Evolutionary conservation across 2,113 vertebrate genomes (phyloP).

Genomic region (Hiodon alosoides): DNA sequence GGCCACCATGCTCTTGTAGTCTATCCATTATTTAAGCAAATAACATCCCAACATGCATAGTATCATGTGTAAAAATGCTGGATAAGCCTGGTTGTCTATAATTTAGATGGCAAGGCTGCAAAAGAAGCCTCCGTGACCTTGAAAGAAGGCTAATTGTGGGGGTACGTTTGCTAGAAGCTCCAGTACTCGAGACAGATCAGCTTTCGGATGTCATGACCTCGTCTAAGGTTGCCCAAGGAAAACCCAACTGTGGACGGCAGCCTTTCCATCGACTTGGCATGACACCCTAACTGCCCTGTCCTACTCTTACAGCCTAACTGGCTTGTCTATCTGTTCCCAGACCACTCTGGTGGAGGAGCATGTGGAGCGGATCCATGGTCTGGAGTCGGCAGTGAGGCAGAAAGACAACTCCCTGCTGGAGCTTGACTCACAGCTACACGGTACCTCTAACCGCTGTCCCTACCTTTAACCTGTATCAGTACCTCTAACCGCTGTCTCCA

Average conservation of each 20-base stretch:
- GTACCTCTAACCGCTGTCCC: constrained; percentile 12
- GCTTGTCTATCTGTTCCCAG: constrained; percentile 40
- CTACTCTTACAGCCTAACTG: neutral
- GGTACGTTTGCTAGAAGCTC: neutral
- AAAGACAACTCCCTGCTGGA: constrained; percentile 66
- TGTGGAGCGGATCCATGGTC: constrained; percentile 67
- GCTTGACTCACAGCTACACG: constrained; percentile 53
- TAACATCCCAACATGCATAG: neutral
- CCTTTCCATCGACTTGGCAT: too few relatives aligned
- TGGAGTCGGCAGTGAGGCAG: constrained; percentile 74
- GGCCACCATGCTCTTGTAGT: neutral
- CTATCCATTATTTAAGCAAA: neutral
- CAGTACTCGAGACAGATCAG: too few relatives aligned
- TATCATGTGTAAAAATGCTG: neutral
- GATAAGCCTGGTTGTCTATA: neutral
- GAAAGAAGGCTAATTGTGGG: neutral
- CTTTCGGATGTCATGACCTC: neutral
- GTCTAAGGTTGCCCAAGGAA: too few relatives aligned
- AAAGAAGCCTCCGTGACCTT: neutral
- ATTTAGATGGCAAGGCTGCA: neutral
- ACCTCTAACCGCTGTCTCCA: too few relatives aligned
- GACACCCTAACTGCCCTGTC: neutral
- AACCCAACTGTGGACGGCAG: too few relatives aligned
- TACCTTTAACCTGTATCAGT: too few relatives aligned
- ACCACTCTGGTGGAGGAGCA: constrained; percentile 79